phyloP scores from a whole-genome alignment of 1,140 invertebrate genomes.

The Globodera rostochiensis region DNA sequence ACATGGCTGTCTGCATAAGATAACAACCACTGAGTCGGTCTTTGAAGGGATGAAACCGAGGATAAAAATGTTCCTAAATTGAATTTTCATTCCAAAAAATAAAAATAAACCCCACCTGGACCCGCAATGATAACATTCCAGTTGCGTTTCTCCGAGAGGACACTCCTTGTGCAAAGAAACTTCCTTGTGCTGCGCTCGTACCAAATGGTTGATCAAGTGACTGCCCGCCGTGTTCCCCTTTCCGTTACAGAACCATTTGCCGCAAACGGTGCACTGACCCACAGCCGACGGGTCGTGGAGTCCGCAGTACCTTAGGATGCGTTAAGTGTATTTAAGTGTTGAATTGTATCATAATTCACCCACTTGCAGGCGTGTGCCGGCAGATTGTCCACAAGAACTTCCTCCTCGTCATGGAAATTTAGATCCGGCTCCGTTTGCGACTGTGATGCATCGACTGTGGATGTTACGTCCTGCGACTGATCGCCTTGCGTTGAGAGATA shows the following conservation, averaged over 20 bases:
- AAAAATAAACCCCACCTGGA: conserved; percentile 72
- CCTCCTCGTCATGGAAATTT: conserved; percentile 50
- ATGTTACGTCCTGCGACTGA: conserved; percentile 8
- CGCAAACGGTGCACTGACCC: conserved; percentile 95
- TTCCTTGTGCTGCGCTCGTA: conserved; percentile 96
- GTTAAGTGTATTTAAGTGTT: background rate
- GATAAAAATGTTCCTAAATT: conserved; percentile 83
- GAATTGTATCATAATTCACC: background rate
- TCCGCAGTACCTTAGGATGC: conserved; percentile 78
- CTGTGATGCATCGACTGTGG: conserved; percentile 9
- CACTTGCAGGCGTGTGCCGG: conserved; percentile 63
- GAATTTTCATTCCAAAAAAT: background rate
- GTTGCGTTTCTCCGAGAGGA: conserved; percentile 90
- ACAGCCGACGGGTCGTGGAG: conserved; percentile 96
- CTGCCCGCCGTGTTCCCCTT: conserved; percentile 95
- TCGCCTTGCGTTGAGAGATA: conserved; percentile 18
- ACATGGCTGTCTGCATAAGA: conserved; percentile 95
- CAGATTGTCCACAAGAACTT: conserved; percentile 42
- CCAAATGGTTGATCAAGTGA: conserved; percentile 97
- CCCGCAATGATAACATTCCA: conserved; percentile 98
- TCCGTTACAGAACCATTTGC: conserved; percentile 99
- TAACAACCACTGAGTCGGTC: conserved; percentile 96
- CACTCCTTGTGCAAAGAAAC: conserved; percentile 96
- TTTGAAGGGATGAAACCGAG: conserved; percentile 98
- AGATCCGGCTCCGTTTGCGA: conserved; percentile 36